Base-by-base conservation (phyloP, 2,888 invertebrate species). In the Brenthis ino region DNA sequence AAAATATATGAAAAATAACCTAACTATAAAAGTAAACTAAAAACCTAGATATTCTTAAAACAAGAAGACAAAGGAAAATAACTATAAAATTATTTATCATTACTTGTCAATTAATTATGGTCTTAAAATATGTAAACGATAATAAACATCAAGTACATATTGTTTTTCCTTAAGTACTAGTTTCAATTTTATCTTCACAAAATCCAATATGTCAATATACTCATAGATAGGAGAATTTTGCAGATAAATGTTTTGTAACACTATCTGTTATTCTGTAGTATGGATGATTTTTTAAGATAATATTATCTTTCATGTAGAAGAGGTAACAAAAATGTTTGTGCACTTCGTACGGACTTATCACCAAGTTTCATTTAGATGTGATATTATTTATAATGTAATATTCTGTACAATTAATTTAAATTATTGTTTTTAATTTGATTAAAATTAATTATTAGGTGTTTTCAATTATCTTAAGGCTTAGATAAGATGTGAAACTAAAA, bases 191-290 rank as follows among this genome's bases (percentile, higher is more conserved):
- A 64, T 68, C 51, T 50, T 65, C 57, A 57, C 28, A 55, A 54
- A 64, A 69, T 57, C 50, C 28, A 64, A 63, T 66, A 53, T 72
- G 67, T 63, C 64, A 71, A 68, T 57, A 70, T 50, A 11, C 37
- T 43, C 37, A 57, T 1, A 60, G 60, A 50, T 60, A 68, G 53
- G 54, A 64, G 53, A 61, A 70, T 65, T 57, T 54, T 55, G 24
- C 33, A 68, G 72, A 73, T 68, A 69, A 64, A 63, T 28, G 33
- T 73, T 68, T 64, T 55, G 60, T 57, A 64, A 70, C n/a, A 53
- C 13, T 64, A 67, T 67, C 70, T 61, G 8, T 51, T 51, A 13
- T 57, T 8, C 33, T 65, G 20, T 33, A n/a, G 6, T 13, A 12
- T 16, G 5, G 16, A 50, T 11, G 48, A 28, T 60, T 60, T 50